Conservation (phyloP, 2,113 vertebrate genomes). For the Pavo muticus region DNA sequence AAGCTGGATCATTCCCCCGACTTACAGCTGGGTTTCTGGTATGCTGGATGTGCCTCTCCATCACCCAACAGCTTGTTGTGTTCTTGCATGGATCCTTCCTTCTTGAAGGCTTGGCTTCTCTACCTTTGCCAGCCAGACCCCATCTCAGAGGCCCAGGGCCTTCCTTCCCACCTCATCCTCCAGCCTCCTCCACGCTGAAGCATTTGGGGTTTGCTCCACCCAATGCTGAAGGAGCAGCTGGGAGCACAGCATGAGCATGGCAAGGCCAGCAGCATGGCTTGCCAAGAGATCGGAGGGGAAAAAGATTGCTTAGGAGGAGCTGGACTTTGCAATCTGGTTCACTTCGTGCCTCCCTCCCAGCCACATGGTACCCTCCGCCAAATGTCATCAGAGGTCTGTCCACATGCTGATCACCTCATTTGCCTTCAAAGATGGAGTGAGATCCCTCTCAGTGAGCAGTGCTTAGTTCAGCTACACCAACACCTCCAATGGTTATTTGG, state of each 20-base stretch:
- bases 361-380: not conserved
- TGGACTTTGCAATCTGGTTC: constrained; percentile 24
- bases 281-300: constrained; percentile 29
- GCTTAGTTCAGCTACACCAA: not conserved
- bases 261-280: constrained; percentile 19
- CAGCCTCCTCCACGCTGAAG: not conserved
- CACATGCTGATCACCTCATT: not conserved
- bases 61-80: not conserved
- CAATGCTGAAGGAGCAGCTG: not conserved
- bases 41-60: not conserved
- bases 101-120: not conserved
- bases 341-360: not conserved
- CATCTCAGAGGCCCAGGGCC: too few species aligned
- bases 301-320: constrained; percentile 7
- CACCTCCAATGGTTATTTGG: not conserved
- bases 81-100: not conserved
- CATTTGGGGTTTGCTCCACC: not conserved
- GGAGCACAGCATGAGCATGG: constrained; percentile 28
- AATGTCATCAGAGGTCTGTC: constrained; percentile 6
- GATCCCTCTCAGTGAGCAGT: accelerated
- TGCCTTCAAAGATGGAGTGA: not conserved
- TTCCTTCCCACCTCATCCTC: not conserved
- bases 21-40: not conserved
- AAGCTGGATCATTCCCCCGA: not conserved
- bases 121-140: not conserved